Conservation (phyloP, 2,888 invertebrate species). For the Myathropa florea region DNA sequence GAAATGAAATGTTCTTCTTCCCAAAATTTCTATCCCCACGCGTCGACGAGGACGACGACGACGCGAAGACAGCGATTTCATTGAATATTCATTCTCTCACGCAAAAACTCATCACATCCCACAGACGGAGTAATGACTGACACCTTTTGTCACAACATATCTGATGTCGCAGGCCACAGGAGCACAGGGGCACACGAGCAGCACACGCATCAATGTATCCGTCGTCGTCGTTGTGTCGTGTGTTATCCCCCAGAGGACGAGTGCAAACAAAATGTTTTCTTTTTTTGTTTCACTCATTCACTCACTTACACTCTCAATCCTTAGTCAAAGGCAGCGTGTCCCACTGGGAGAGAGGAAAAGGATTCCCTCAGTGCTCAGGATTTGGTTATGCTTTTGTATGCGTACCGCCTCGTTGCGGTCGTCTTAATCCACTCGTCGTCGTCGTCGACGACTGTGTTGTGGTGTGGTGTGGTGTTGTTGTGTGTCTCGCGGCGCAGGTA, state of each 20-base stretch:
- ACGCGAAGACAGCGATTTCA: constrained; percentile 29
- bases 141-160: neutral
- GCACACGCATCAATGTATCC: constrained; percentile 6
- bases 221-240: neutral
- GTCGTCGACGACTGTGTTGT: neutral
- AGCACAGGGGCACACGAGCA: constrained; percentile 37
- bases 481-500: constrained; percentile 7
- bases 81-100: constrained; percentile 54
- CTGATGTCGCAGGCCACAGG: constrained; percentile 1
- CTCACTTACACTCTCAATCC: neutral
- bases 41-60: neutral
- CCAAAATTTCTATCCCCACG: neutral
- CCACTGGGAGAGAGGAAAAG: constrained; percentile 12
- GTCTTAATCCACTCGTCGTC: constrained; percentile 36
- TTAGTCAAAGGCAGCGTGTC: constrained; percentile 25
- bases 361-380: constrained; percentile 32
- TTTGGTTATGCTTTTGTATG: constrained; percentile 48
- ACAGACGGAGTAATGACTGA: constrained; percentile 19
- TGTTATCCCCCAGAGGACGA: constrained; percentile 48
- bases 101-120: constrained; percentile 25
- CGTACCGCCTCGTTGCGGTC: constrained; percentile 39
- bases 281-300: constrained; percentile 18
- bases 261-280: constrained; percentile 52
- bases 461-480: neutral
- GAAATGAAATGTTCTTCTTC: neutral